Percentiles rank a stretch among this genome's conserved stretches.
Conservation (phyloP, 2,888 invertebrate species). For the Tigriopus californicus region DNA sequence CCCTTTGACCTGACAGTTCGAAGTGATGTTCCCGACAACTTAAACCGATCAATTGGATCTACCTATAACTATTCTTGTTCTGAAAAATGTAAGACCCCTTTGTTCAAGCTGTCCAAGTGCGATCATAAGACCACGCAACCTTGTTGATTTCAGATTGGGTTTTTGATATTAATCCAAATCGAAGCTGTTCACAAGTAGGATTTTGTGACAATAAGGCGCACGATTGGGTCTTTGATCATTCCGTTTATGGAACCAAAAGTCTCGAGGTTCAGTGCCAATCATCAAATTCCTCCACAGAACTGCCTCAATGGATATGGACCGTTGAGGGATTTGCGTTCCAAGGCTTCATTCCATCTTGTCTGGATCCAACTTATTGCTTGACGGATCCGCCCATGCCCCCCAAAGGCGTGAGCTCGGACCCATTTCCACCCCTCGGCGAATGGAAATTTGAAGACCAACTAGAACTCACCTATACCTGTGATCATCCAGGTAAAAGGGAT, state of each 20-base stretch:
- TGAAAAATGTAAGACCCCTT: background rate
- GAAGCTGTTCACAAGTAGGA: too few species aligned
- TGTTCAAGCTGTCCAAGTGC: background rate
- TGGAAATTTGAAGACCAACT: background rate
- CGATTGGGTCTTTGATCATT: too few species aligned
- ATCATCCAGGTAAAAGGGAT: background rate
- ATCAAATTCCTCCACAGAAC: background rate
- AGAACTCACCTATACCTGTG: background rate
- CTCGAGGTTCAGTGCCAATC: too few species aligned
- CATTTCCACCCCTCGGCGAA: background rate
- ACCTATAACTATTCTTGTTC: background rate
- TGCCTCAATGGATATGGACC: background rate
- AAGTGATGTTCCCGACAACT: background rate
- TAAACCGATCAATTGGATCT: background rate
- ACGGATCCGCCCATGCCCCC: background rate
- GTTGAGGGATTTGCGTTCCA: background rate
- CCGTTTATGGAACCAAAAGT: too few species aligned
- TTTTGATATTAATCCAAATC: background rate
- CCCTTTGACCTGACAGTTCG: background rate
- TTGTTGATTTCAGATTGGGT: slow-evolving; percentile 1
- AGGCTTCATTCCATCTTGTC: background rate
- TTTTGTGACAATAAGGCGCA: too few species aligned
- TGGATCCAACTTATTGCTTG: background rate
- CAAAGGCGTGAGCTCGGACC: background rate
- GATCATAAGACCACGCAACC: background rate